These are phyloP conservation scores for Apamea sordens DNA, from an alignment of 2,888 invertebrate genomes.

Conservation along the genomic window DNA sequence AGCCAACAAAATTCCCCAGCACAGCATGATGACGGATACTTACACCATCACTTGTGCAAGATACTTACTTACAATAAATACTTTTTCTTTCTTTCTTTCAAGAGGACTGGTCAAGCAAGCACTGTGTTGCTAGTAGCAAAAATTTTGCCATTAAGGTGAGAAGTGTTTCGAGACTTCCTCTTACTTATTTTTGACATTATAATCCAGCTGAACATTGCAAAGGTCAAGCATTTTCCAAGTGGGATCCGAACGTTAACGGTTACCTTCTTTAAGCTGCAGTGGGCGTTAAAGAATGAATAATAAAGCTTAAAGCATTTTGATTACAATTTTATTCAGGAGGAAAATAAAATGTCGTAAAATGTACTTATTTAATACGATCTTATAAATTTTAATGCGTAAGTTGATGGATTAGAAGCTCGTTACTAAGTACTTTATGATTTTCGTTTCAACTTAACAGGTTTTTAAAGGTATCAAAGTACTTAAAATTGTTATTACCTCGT, in stretches of 20 bases:
- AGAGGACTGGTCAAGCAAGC: background rate
- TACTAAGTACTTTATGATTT: constrained; percentile 50
- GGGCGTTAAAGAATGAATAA: constrained; percentile 6
- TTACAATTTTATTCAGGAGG: constrained; percentile 15
- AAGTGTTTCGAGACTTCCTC: background rate
- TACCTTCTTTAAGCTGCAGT: constrained; percentile 3
- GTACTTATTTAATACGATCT: constrained; percentile 42
- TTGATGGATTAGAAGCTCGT: constrained; percentile 61
- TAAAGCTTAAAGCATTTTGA: constrained; percentile 15
- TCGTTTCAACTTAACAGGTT: constrained; percentile 57
- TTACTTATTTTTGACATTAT: background rate
- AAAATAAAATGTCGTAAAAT: constrained; percentile 47
- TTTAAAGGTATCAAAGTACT: constrained; percentile 49
- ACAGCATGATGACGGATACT: background rate
- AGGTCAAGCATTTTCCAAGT: background rate
- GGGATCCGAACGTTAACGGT: background rate
- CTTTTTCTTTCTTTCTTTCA: too few species aligned
- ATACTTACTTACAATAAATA: too few species aligned
- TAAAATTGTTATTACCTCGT: constrained; percentile 56
- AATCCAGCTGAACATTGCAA: background rate
- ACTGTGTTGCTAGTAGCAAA: background rate
- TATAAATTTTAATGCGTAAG: constrained; percentile 47
- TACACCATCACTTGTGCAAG: background rate
- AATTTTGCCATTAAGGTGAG: background rate
- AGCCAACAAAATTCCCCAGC: background rate